These are phyloP conservation scores for Hormiphora californensis DNA, from an alignment of 37 sponge, comb jelly and placozoan genomes.

Conservation along the genomic window DNA sequence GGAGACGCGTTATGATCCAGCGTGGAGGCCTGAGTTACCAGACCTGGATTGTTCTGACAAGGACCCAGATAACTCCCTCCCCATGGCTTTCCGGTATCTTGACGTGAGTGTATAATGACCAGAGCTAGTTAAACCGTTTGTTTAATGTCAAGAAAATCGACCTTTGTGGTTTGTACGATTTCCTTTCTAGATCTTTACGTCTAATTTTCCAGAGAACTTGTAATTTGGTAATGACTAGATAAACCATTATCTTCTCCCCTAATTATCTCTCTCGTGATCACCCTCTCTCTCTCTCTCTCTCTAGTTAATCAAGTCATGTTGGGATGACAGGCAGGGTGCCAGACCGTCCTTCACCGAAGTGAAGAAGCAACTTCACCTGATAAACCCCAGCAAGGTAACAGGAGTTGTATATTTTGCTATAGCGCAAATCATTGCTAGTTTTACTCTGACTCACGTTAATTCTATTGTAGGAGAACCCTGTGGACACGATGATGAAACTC, in stretches of 20 bases:
- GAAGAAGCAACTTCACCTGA: constrained; percentile 61
- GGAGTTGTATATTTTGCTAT: neutral
- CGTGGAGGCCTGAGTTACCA: constrained; percentile 8
- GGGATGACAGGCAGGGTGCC: constrained; percentile 54
- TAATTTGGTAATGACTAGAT: neutral
- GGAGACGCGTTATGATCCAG: neutral
- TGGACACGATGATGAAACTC: constrained; percentile 87
- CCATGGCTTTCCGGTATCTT: neutral
- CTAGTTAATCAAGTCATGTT: constrained; percentile 71
- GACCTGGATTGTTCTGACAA: constrained; percentile 15
- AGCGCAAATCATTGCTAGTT: too few relatives aligned
- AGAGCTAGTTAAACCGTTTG: neutral
- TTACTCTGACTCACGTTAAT: too few relatives aligned
- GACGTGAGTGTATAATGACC: neutral
- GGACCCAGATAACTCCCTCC: constrained; percentile 19
- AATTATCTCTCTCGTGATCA: neutral
- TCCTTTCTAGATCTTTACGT: neutral
- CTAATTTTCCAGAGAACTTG: neutral
- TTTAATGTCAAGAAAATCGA: neutral
- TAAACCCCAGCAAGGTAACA: constrained; percentile 63
- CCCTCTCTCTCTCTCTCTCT: neutral
- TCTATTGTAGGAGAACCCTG: constrained; percentile 68
- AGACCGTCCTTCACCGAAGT: constrained; percentile 71
- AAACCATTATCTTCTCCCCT: too few relatives aligned
- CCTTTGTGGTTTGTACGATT: neutral